A percentile compares a stretch with the other conserved stretches of the same genome.
These are phyloP conservation scores for Samia ricini DNA, from an alignment of 1,140 invertebrate genomes.

Conservation along the genomic window DNA sequence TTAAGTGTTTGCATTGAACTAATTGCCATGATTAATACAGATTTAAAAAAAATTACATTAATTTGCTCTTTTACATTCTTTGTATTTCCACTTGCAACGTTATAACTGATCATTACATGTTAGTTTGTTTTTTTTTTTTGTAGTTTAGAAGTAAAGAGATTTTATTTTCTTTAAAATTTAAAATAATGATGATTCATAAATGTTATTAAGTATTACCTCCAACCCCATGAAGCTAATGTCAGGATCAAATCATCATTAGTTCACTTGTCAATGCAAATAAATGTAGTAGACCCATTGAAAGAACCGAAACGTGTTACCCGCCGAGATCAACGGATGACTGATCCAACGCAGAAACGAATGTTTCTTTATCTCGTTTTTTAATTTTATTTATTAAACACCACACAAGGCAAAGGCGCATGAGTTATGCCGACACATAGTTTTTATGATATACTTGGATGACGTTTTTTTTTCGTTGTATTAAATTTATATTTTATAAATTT, in stretches of 20 bases:
- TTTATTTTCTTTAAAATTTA: too few species aligned
- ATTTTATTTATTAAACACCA: constrained; percentile 65
- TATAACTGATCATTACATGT: too few species aligned
- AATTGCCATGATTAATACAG: too few species aligned
- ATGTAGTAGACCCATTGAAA: constrained; percentile 31
- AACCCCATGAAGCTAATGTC: constrained; percentile 24
- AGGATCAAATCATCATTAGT: constrained; percentile 58
- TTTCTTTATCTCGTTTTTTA: constrained; percentile 64
- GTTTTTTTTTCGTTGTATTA: constrained; percentile 54
- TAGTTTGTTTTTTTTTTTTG: constrained; percentile 15
- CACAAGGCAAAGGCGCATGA: constrained; percentile 67
- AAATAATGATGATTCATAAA: not conserved
- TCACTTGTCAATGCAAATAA: constrained; percentile 40
- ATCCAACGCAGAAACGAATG: constrained; percentile 69
- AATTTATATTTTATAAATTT: constrained; percentile 47
- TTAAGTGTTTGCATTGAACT: too few species aligned
- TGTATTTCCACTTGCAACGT: too few species aligned
- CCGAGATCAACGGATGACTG: constrained; percentile 65
- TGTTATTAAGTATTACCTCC: not conserved
- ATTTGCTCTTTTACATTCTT: too few species aligned
- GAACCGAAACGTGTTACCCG: constrained; percentile 52
- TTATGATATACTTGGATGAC: constrained; percentile 73
- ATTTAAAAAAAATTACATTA: too few species aligned
- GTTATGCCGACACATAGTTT: constrained; percentile 72
- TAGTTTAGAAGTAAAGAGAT: not conserved